Conservation (phyloP, 2,113 vertebrate genomes). For the Gobiocypris rarus region DNA sequence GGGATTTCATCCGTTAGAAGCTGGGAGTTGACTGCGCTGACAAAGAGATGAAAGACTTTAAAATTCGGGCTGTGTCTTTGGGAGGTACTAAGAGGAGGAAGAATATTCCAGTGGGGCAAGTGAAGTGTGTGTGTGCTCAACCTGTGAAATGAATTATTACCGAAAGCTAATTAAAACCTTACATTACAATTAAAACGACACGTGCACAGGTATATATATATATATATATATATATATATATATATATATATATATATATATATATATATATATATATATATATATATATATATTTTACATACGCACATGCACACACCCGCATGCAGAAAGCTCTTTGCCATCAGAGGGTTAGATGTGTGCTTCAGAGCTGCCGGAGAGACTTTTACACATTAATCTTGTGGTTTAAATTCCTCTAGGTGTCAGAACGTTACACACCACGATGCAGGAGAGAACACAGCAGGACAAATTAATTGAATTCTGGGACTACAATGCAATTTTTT, state of each 20-base stretch:
- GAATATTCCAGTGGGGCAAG: constrained; percentile 16
- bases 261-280: not conserved
- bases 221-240: not conserved
- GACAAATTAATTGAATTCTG: constrained; percentile 53
- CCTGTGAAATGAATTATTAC: constrained; percentile 49
- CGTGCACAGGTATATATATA: not conserved
- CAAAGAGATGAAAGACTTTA: constrained; percentile 16
- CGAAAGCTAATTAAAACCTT: constrained; percentile 43
- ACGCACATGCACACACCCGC: not conserved
- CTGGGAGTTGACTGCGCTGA: constrained; percentile 18
- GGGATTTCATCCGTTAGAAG: constrained; percentile 34
- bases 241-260: not conserved
- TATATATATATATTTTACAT: too few relatives aligned
- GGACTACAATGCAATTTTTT: constrained; percentile 36
- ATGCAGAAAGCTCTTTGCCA: not conserved
- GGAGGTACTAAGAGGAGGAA: constrained; percentile 3
- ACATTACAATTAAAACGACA: too few relatives aligned
- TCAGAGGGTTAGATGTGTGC: not conserved
- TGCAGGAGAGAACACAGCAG: constrained; percentile 20
- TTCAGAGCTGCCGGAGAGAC: not conserved
- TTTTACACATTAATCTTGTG: constrained; percentile 43
- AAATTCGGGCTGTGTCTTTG: constrained; percentile 12
- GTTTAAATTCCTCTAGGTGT: constrained; percentile 15
- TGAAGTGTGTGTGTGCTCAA: constrained; percentile 12
- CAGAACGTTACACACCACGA: constrained; percentile 4